These are phyloP conservation scores for Lucinisca nassula DNA, from an alignment of 2,888 invertebrate species.

Conservation along the genomic window DNA sequence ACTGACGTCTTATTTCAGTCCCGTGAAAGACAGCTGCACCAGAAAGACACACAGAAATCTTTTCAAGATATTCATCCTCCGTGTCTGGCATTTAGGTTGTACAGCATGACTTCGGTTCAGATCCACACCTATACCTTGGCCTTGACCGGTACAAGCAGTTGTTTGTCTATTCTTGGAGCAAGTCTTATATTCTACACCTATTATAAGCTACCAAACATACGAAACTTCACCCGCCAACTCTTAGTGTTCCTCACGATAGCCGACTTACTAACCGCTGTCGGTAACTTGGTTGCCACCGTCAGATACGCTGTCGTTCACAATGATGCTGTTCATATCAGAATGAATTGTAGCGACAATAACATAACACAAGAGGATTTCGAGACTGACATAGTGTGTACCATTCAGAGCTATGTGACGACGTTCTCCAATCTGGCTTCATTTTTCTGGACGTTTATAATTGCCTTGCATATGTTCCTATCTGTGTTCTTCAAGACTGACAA, in stretches of 20 bases:
- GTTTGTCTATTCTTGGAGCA: conserved; percentile 70
- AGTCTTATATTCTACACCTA: conserved; percentile 69
- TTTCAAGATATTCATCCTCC: no score
- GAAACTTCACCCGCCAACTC: conserved; percentile 62
- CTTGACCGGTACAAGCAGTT: conserved; percentile 53
- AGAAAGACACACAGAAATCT: no score
- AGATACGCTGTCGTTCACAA: conserved; percentile 46
- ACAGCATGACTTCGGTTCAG: neutral
- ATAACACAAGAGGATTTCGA: neutral
- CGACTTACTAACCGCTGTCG: conserved; percentile 62
- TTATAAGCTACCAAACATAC: conserved; percentile 22
- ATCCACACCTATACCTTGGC: conserved; percentile 14
- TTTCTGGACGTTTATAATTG: conserved; percentile 61
- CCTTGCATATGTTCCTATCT: conserved; percentile 46
- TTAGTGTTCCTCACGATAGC: conserved; percentile 69
- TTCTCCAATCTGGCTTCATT: conserved; percentile 61
- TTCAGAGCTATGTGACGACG: conserved; percentile 63
- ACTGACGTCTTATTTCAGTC: no score
- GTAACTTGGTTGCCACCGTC: conserved; percentile 61
- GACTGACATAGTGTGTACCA: conserved; percentile 32
- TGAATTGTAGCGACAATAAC: neutral
- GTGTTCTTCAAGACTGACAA: conserved; percentile 10
- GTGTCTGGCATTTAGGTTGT: no score
- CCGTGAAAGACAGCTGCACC: no score
- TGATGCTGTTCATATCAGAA: neutral